Conservation (phyloP, 2,797 vertebrate genomes). For the Clarias laeviceps region DNA sequence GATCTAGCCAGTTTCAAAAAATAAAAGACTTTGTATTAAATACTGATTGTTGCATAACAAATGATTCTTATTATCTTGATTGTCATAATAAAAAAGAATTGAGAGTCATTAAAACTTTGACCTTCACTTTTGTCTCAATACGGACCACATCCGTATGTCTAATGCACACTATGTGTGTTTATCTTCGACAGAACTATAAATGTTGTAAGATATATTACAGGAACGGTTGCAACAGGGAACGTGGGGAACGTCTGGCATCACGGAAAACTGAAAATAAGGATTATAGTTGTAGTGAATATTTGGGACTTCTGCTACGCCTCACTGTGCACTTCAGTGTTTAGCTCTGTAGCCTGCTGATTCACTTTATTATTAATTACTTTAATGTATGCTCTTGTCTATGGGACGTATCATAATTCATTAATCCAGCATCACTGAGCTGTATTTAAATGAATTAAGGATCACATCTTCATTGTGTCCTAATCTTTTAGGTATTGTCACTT, state of each 20-base stretch:
- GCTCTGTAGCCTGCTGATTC: too few species aligned
- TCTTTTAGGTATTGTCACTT: neutral
- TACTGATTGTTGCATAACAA: too few species aligned
- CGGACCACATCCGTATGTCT: too few species aligned
- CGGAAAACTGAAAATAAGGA: too few species aligned
- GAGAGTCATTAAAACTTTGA: too few species aligned
- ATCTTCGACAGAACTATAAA: neutral
- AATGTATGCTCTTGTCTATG: neutral
- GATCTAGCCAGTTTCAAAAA: too few species aligned
- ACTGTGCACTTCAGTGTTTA: neutral
- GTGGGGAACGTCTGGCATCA: too few species aligned
- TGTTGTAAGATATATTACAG: neutral
- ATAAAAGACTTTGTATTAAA: too few species aligned
- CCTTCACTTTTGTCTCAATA: too few species aligned
- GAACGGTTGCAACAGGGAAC: neutral
- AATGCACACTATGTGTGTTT: neutral
- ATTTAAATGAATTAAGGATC: conserved; percentile 5
- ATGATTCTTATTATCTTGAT: too few species aligned
- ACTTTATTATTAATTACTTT: too few species aligned
- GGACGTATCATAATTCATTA: neutral
- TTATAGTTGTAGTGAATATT: neutral
- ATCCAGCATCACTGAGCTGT: conserved; percentile 4
- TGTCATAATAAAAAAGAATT: too few species aligned
- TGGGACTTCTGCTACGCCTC: neutral
- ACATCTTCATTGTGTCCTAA: neutral